Evolutionary conservation across 1,140 invertebrate genomes (phyloP), one percentile per base, ranked within the genome.

Genomic region (Platyscapa corneri): DNA sequence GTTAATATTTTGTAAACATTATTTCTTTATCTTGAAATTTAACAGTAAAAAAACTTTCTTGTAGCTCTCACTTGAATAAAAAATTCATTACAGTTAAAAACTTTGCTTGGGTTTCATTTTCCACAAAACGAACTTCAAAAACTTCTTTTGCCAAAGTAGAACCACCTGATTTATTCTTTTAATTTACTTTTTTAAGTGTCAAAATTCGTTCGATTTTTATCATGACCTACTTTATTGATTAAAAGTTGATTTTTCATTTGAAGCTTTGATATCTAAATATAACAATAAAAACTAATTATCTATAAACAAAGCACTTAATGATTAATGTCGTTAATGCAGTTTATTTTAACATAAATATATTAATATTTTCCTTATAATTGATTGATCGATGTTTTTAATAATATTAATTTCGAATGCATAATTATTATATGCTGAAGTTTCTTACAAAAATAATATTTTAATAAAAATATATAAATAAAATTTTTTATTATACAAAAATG

Each of bases 41-140:
- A 32, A 67, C 49, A 67, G 56, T 77, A 65, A 60, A 30, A 81
- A 77, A 82, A 64, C 16, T 60, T 64, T 12, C 8, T 8, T 75
- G 56, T 79, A 76, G 34, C 30, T 81, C 32, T 85, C 18, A 85
- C 67, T 85, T 76, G n/a, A 81, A 53, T 85, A 39, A 75, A 80
- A 81, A 81, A 85, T 81, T 85, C 84, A 81, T 75, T 85, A 81
- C 34, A 75, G 39, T 85, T 81, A 75, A 42, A 75, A 85, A 18
- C 39, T 34, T 85, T 85, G 16, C 18, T 46, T 64, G n/a, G 74
- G 77, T 12, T 34, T 32, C 64, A 67, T 78, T 78, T 56, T 56
- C 75, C 64, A 46, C 46, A 46, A 67, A 77, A 27, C 74, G 42
- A 84, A 78, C 20, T 84, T 77, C 78, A 65, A 65, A 27, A 78